Percentiles rank a stretch among this genome's conserved stretches.
These are phyloP conservation scores for Osedax frankpressi DNA, from an alignment of 2,888 invertebrate species.

Conservation along the genomic window DNA sequence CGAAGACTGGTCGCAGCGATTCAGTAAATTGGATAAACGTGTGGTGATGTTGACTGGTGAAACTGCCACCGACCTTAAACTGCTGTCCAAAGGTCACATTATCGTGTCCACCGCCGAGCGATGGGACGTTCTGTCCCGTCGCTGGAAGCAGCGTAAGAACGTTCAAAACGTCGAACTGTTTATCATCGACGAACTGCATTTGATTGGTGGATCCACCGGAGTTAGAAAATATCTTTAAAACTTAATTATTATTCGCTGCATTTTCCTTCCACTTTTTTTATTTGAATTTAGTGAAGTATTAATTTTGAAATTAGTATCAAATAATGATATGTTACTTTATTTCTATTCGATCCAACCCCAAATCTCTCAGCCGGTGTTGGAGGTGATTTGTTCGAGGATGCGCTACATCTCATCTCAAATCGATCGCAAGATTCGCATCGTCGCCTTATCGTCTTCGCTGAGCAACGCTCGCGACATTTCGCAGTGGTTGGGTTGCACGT, in stretches of 20 bases:
- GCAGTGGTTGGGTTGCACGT: conserved; percentile 86
- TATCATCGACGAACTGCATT: conserved; percentile 87
- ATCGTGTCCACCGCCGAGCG: conserved; percentile 92
- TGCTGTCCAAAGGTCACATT: conserved; percentile 70
- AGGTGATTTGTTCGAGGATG: conserved; percentile 79
- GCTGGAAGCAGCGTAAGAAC: conserved; percentile 97
- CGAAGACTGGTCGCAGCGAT: conserved; percentile 63
- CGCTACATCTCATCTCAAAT: conserved; percentile 82
- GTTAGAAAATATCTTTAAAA: too few species aligned
- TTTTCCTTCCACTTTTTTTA: too few species aligned
- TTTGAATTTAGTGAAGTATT: too few species aligned
- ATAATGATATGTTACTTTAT: too few species aligned
- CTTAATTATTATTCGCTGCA: too few species aligned
- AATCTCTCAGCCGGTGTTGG: conserved; percentile 66
- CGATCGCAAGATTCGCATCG: conserved; percentile 67
- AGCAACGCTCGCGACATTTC: conserved; percentile 88
- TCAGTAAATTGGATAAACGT: conserved; percentile 57
- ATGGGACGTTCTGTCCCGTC: conserved; percentile 92
- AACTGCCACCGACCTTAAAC: conserved; percentile 87
- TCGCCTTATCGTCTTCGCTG: conserved; percentile 81
- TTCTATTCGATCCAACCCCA: too few species aligned
- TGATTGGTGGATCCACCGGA: conserved; percentile 51
- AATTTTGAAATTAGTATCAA: too few species aligned
- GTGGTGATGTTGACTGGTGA: conserved; percentile 84
- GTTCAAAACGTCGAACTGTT: conserved; percentile 91